phyloP scores from a whole-genome alignment of 2,797 vertebrate species.

The Enteromius trimaculatus region DNA sequence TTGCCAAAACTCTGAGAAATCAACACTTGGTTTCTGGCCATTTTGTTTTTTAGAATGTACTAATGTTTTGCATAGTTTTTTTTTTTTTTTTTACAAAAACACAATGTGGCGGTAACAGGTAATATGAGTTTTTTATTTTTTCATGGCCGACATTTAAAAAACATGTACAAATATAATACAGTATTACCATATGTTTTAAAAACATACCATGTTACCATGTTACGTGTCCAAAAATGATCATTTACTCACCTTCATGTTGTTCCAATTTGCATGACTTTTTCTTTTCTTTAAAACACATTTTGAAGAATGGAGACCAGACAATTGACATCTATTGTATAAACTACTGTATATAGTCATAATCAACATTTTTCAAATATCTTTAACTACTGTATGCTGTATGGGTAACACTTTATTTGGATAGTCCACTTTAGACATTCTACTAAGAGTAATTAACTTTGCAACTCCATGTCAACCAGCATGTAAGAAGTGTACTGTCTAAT shows the following conservation, averaged over 20 bases:
- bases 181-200: background rate
- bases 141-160: background rate
- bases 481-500: too few species aligned
- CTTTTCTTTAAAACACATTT: background rate
- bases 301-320: background rate
- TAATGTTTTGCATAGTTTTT: background rate
- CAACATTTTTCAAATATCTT: background rate
- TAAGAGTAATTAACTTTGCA: too few species aligned
- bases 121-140: background rate
- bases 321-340: background rate
- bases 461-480: too few species aligned
- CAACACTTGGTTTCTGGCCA: background rate
- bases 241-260: background rate
- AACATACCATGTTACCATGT: background rate
- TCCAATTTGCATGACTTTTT: background rate
- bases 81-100: too few species aligned
- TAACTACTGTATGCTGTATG: background rate
- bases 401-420: too few species aligned
- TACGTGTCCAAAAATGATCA: background rate
- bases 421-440: too few species aligned
- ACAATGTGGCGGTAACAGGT: background rate
- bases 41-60: background rate
- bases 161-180: background rate
- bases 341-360: too few species aligned
- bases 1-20: constrained; percentile 24